Evolutionary conservation across 2,797 vertebrate genomes (phyloP).

Genomic region (Tinamus major): DNA sequence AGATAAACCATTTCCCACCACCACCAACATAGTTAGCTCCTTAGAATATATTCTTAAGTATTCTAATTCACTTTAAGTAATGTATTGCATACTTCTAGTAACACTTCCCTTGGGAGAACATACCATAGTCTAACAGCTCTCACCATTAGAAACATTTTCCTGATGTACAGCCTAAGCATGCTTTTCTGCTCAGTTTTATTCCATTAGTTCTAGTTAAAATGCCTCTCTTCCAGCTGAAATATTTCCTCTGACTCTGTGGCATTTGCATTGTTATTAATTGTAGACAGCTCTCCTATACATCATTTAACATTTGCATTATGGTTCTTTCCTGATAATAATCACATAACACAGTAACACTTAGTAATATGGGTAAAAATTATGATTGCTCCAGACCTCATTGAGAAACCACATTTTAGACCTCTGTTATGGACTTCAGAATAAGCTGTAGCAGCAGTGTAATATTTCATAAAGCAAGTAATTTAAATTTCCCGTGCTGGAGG

Average conservation of each 20-base stretch:
- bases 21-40: background rate
- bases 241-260: background rate
- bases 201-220: background rate
- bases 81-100: background rate
- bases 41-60: background rate
- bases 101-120: background rate
- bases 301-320: background rate
- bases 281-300: background rate
- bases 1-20: background rate
- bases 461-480: background rate
- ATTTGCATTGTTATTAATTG: background rate
- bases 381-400: background rate
- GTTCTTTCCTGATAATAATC: background rate
- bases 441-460: background rate
- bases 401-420: background rate
- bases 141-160: background rate
- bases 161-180: background rate
- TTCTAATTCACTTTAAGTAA: background rate
- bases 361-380: background rate
- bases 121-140: background rate
- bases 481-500: background rate
- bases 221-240: background rate
- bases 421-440: background rate
- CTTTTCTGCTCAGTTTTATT: background rate
- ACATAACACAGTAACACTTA: background rate